Conservation (phyloP, 2,113 vertebrate species). For the Lonchura striata region DNA sequence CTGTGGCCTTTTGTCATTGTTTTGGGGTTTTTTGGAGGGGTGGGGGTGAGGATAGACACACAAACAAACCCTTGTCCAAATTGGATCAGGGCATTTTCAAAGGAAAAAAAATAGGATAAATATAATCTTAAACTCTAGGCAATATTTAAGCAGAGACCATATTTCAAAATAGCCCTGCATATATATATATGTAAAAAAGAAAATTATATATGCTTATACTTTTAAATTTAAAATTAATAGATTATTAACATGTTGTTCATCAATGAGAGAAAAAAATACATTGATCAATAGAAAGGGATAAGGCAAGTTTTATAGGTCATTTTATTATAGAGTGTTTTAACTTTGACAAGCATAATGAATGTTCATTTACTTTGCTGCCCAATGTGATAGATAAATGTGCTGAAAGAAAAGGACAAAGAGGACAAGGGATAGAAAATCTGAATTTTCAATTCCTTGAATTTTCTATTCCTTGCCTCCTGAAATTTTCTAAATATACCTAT, state of each 20-base stretch:
- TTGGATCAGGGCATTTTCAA: neutral
- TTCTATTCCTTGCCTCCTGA: neutral
- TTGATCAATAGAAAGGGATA: neutral
- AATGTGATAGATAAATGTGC: neutral
- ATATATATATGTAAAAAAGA: neutral
- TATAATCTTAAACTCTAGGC: neutral
- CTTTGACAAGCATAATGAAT: neutral
- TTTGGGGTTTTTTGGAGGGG: rapidly evolving
- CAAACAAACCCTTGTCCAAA: neutral
- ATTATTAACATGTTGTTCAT: neutral
- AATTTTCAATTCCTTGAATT: neutral
- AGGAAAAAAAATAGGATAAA: neutral
- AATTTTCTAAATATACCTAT: neutral
- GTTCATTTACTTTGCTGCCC: neutral
- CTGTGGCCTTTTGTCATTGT: neutral
- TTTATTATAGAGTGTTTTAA: neutral
- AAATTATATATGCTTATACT: neutral
- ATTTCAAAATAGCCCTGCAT: neutral
- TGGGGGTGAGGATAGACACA: rapidly evolving
- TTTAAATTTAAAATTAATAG: neutral
- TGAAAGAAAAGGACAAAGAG: neutral
- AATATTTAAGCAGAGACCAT: neutral
- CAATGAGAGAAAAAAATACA: neutral
- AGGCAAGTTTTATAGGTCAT: neutral
- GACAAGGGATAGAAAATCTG: neutral